Evolutionary conservation across 2,888 invertebrate genomes (phyloP).

Genomic region (Amphipyra berbera): DNA sequence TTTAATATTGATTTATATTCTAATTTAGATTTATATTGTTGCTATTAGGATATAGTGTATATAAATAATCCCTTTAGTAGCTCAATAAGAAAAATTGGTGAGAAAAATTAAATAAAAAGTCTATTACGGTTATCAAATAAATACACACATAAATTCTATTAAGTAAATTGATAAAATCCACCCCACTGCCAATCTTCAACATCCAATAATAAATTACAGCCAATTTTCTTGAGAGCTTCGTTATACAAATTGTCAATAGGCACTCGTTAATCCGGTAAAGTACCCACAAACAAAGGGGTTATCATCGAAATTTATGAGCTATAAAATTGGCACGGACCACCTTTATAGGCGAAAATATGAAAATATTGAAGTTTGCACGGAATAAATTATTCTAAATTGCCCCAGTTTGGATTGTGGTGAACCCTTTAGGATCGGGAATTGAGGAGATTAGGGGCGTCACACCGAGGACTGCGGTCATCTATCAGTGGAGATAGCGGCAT

Average conservation of each 20-base stretch:
- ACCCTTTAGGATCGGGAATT: slow-evolving; percentile 69
- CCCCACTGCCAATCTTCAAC: slow-evolving; percentile 49
- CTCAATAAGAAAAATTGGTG: too few relatives aligned
- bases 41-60: too few relatives aligned
- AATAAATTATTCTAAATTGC: slow-evolving; percentile 75
- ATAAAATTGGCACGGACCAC: slow-evolving; percentile 71
- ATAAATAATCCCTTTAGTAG: too few relatives aligned
- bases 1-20: too few relatives aligned
- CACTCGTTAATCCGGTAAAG: slow-evolving; percentile 67
- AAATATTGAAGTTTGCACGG: slow-evolving; percentile 68
- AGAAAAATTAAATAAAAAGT: too few relatives aligned
- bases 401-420: slow-evolving; percentile 70
- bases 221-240: slow-evolving; percentile 69
- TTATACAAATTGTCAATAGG: slow-evolving; percentile 68
- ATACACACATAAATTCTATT: slow-evolving; percentile 45
- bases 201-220: slow-evolving; percentile 62
- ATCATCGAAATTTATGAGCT: slow-evolving; percentile 75
- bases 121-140: slow-evolving; percentile 19
- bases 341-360: slow-evolving; percentile 71
- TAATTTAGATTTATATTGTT: too few relatives aligned
- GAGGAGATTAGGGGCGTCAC: slow-evolving; percentile 66
- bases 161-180: slow-evolving; percentile 55
- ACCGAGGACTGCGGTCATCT: slow-evolving; percentile 63
- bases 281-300: slow-evolving; percentile 73
- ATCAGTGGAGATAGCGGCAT: slow-evolving; percentile 58